Evolutionary conservation across 2,888 invertebrate genomes (phyloP), one percentile per base, ranked within the genome.

Genomic region (Caenorhabditis angaria): DNA sequence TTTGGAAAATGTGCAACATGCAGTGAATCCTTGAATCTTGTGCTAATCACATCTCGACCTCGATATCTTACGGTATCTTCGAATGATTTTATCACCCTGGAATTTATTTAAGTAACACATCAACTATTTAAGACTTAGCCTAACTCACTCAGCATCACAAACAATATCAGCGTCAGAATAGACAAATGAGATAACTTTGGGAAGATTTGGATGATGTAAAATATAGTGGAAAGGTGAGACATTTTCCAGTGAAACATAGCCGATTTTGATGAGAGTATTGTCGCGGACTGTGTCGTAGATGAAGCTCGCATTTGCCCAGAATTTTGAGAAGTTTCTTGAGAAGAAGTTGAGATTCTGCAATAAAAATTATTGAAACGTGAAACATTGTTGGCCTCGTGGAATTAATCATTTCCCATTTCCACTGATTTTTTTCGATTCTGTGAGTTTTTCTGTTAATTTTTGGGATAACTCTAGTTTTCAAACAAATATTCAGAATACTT

Each of bases 1-100:
- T 68, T 68, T 25, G 64, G 57, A 51, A 64, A 68, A 25, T 72
- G 72, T 51, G 64, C 64, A 25, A 72, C 72, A 55, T 72, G 72
- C 20, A 51, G 51, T 35, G 55, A 62, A 28, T 72, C 72, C n/a
- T 51, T 61, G 29, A 64, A 41, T 10, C 59, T 51, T 12, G n/a
- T 25, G n/a, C 51, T 27, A 8, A 71, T 24, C 2, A 65, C 41
- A 12, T 41, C 41, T 41, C 41, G 41, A 10, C 12, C 32, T 14
- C 18, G 18, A 41, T 14, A 18, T 41, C 41, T 41, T 14, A 41
- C 18, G 41, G 18, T 18, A 41, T 14, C 18, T 18, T 18, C 18
- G 10, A 14, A 41, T 65, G 59, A 20, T 5, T 18, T 18, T 41
- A 18, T 14, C 10, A 41, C 14, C 14, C 6, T 3, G 2, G 18